These are phyloP conservation scores for Heterochromis multidens DNA, from an alignment of 2,113 vertebrate genomes.

Conservation along the genomic window DNA sequence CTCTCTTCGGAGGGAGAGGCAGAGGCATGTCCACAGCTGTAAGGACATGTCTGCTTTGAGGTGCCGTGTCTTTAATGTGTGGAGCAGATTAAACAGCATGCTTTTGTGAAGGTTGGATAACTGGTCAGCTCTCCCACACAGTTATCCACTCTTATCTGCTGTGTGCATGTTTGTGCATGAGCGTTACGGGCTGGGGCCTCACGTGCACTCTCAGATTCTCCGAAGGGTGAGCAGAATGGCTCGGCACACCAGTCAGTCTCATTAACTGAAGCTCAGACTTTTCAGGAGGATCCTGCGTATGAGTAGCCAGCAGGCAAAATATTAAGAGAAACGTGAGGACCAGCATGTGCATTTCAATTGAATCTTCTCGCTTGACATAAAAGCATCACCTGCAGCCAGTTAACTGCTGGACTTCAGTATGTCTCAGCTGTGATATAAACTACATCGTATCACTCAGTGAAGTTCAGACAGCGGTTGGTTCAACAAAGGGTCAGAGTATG, in stretches of 20 bases:
- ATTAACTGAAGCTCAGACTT: conserved; percentile 42
- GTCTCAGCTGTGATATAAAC: background rate
- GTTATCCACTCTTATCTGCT: conserved; percentile 17
- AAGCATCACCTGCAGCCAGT: conserved; percentile 50
- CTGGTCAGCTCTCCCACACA: conserved; percentile 48
- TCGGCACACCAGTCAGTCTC: conserved; percentile 43
- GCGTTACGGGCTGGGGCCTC: background rate
- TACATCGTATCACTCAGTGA: background rate
- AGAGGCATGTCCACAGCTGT: conserved; percentile 62
- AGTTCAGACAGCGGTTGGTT: conserved; percentile 35
- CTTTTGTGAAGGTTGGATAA: conserved; percentile 41
- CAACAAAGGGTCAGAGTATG: conserved; percentile 39
- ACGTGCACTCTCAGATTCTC: background rate
- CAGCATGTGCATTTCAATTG: conserved; percentile 26
- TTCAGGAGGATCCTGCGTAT: conserved; percentile 1
- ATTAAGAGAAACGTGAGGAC: conserved; percentile 15
- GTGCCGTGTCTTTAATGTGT: conserved; percentile 58
- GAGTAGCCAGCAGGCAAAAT: conserved; percentile 41
- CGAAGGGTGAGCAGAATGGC: conserved; percentile 25
- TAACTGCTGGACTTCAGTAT: conserved; percentile 4
- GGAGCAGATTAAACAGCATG: conserved; percentile 56
- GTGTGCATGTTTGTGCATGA: conserved; percentile 1
- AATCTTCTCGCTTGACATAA: conserved; percentile 48
- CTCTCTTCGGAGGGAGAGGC: conserved; percentile 44
- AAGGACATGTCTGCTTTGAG: conserved; percentile 63